Evolutionary conservation across 1,140 invertebrate genomes (phyloP).

Genomic region (Nephila pilipes): DNA sequence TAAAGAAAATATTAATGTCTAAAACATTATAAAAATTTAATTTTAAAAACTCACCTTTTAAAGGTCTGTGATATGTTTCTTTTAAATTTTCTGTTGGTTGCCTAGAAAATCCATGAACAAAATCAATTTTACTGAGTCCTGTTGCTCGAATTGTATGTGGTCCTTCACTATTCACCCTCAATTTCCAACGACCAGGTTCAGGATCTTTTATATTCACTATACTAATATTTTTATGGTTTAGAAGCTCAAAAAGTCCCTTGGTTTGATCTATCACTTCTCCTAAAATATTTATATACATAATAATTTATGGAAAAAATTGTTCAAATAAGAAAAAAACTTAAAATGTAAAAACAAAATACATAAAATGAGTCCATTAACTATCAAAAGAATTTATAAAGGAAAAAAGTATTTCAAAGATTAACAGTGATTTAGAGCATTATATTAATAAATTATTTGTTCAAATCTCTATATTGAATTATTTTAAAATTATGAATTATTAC

Average conservation of each 20-base stretch:
- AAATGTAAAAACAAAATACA: no score
- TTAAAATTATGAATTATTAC: no score
- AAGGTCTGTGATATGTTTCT: slow-evolving; percentile 84
- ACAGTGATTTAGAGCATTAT: no score
- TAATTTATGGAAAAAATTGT: no score
- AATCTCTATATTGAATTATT: no score
- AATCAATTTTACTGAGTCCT: slow-evolving; percentile 86
- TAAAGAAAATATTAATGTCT: no score
- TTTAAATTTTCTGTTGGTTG: slow-evolving; percentile 82
- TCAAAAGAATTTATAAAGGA: no score
- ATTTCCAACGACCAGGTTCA: slow-evolving; percentile 84
- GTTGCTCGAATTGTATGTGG: slow-evolving; percentile 86
- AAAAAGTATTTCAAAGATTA: no score
- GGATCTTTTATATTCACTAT: slow-evolving; percentile 85
- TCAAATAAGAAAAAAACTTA: no score
- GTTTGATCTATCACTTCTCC: slow-evolving; percentile 80
- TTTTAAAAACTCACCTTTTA: slow-evolving; percentile 82
- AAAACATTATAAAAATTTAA: background rate
- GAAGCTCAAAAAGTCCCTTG: slow-evolving; percentile 83
- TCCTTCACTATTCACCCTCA: slow-evolving; percentile 85
- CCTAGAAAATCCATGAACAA: slow-evolving; percentile 87
- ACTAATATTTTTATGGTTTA: slow-evolving; percentile 86
- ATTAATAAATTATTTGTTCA: no score
- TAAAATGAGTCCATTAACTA: no score
- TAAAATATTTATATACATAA: no score